Conservation (phyloP, 2,888 invertebrate genomes). For the Ptilodon capucinus region DNA sequence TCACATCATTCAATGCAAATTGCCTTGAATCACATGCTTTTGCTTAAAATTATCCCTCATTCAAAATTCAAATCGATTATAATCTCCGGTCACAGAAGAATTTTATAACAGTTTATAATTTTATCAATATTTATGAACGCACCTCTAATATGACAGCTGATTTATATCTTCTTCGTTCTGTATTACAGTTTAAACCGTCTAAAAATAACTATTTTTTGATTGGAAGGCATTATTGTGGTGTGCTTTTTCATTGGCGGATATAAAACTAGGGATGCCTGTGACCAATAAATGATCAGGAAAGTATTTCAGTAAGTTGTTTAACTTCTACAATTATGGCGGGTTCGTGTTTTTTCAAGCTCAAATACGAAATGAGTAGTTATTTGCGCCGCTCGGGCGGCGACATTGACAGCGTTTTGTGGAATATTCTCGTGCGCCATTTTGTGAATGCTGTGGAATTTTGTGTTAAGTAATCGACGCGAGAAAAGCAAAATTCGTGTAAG, state of each 20-base stretch:
- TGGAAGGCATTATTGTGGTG: conserved; percentile 6
- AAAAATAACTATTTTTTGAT: conserved; percentile 2
- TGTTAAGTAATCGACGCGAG: conserved; percentile 67
- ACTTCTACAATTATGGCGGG: conserved; percentile 71
- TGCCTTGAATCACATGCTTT: too few species aligned
- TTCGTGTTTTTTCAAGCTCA: conserved; percentile 78
- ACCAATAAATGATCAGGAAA: conserved; percentile 24
- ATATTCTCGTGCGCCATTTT: conserved; percentile 80
- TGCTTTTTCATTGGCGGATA: neutral
- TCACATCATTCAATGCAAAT: too few species aligned
- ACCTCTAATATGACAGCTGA: conserved; percentile 20
- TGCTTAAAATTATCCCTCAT: too few species aligned
- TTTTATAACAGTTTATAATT: too few species aligned
- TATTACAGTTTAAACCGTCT: neutral
- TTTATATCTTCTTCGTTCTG: conserved; percentile 10
- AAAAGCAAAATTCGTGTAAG: conserved; percentile 58
- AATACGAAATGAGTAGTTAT: conserved; percentile 78
- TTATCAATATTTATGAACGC: conserved; percentile 24
- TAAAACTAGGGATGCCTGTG: neutral
- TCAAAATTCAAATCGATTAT: too few species aligned
- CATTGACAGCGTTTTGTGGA: conserved; percentile 78
- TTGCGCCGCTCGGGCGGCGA: conserved; percentile 76
- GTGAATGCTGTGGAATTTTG: conserved; percentile 69
- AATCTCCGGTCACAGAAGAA: too few species aligned
- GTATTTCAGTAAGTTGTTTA: conserved; percentile 41